These are phyloP conservation scores for Galbula dea DNA, from an alignment of 2,113 vertebrate species.

Conservation along the genomic window DNA sequence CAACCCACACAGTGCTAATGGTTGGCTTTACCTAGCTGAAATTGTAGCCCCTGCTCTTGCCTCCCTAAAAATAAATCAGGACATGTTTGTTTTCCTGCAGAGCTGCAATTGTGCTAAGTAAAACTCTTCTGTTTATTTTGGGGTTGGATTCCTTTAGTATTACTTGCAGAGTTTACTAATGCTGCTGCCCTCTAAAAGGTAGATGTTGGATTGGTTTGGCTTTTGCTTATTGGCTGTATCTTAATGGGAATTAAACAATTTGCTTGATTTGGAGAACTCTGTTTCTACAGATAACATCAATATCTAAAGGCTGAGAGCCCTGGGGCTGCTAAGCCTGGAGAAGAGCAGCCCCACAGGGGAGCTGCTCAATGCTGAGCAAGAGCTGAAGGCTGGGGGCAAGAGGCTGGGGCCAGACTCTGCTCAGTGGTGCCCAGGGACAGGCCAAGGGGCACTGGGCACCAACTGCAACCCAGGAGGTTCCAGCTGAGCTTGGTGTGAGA, in stretches of 20 bases:
- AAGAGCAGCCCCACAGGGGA: too few species aligned
- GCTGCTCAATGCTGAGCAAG: too few species aligned
- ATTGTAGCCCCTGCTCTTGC: not conserved
- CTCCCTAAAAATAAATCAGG: conserved; percentile 22
- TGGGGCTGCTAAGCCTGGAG: too few species aligned
- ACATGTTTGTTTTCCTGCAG: not conserved
- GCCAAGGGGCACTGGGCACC: too few species aligned
- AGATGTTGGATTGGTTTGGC: not conserved
- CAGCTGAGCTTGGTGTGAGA: not conserved
- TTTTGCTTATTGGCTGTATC: not conserved
- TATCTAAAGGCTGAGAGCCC: too few species aligned
- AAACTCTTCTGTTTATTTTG: not conserved
- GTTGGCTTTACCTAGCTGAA: not conserved
- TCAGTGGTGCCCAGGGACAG: too few species aligned
- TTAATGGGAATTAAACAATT: not conserved
- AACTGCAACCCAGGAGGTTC: not conserved
- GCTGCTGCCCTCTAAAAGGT: not conserved
- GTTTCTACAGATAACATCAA: not conserved
- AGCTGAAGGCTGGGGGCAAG: not conserved
- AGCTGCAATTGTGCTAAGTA: conserved; percentile 16
- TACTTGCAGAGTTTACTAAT: not conserved
- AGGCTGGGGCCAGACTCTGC: too few species aligned
- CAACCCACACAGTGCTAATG: not conserved
- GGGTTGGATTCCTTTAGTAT: not conserved
- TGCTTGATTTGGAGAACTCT: not conserved